Conservation (phyloP, 2,797 vertebrate species). For the Aselliscus stoliczkanus region DNA sequence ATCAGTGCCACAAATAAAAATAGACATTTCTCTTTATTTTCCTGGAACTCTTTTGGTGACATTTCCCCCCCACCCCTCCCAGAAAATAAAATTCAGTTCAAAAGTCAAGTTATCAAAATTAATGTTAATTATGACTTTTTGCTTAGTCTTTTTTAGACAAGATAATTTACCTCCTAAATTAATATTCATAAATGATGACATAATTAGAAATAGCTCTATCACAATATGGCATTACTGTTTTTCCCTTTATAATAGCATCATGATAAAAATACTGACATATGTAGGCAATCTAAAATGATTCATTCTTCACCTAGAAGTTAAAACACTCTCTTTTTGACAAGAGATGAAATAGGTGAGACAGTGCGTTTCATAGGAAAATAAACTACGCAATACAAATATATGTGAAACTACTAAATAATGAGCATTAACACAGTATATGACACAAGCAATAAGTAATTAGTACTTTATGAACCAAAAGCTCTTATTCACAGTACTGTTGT, state of each 20-base stretch:
- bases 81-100: background rate
- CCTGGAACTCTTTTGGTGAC: background rate
- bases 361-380: background rate
- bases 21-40: background rate
- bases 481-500: background rate
- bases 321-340: background rate
- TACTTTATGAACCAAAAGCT: background rate
- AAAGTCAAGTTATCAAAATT: background rate
- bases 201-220: background rate
- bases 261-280: background rate
- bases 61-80: too few relatives aligned
- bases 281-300: background rate
- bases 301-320: background rate
- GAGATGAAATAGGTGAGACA: background rate
- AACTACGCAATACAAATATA: background rate
- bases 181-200: background rate
- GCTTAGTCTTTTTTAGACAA: background rate
- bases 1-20: background rate
- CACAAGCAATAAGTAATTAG: background rate
- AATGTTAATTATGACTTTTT: background rate
- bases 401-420: background rate
- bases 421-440: background rate
- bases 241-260: background rate
- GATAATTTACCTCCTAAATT: background rate
- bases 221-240: background rate